A percentile compares a stretch with the other conserved stretches of the same genome.
These are phyloP conservation scores for Eriosoma lanigerum DNA, from an alignment of 1,140 invertebrate species.

Conservation along the genomic window DNA sequence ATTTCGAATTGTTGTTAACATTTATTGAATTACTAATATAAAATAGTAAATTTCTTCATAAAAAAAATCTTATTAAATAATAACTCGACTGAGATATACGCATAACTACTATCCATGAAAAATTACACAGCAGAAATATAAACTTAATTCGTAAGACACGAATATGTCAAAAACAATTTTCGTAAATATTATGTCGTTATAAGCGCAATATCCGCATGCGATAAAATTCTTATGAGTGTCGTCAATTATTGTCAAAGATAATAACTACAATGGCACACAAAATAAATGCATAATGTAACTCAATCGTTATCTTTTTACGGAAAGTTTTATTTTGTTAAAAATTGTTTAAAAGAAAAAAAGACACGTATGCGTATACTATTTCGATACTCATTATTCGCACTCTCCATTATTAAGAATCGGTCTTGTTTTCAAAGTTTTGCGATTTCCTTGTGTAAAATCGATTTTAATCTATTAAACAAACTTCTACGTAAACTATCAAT, in stretches of 20 bases:
- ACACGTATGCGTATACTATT: neutral
- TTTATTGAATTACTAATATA: too few relatives aligned
- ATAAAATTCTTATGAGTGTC: neutral
- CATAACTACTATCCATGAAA: too few relatives aligned
- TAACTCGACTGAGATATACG: too few relatives aligned
- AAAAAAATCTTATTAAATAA: too few relatives aligned
- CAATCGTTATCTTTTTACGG: neutral
- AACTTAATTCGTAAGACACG: too few relatives aligned
- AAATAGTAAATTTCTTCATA: too few relatives aligned
- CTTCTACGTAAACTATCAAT: neutral
- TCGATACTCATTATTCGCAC: neutral
- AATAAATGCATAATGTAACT: too few relatives aligned
- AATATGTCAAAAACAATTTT: too few relatives aligned
- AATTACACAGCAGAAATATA: too few relatives aligned
- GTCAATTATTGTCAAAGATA: neutral
- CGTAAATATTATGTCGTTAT: too few relatives aligned
- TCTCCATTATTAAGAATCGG: neutral
- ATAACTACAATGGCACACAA: neutral
- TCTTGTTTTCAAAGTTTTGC: neutral
- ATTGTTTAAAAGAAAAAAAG: neutral
- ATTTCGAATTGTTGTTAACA: too few relatives aligned
- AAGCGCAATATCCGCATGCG: too few relatives aligned
- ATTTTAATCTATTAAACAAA: neutral
- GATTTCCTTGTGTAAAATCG: neutral
- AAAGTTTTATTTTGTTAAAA: neutral